Percentiles rank a stretch among this genome's conserved stretches.
Conservation (phyloP, 2,797 vertebrate species). For the Carapus acus region DNA sequence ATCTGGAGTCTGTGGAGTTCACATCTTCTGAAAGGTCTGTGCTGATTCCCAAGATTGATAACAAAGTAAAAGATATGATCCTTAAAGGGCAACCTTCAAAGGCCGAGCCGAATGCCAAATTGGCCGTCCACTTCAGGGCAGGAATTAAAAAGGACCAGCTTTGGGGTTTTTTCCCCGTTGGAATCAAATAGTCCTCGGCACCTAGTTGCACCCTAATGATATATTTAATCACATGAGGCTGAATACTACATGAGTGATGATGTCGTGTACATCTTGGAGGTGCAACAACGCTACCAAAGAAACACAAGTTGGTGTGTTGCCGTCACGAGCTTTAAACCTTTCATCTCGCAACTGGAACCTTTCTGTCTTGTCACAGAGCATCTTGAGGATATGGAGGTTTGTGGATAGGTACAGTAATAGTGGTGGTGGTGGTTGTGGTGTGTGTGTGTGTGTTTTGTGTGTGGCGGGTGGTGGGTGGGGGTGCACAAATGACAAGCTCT, state of each 20-base stretch:
- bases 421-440: no score
- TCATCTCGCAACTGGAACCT: neutral
- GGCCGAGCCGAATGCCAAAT: conserved; percentile 50
- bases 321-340: neutral
- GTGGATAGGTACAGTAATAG: no score
- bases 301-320: conserved; percentile 8
- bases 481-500: no score
- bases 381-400: no score
- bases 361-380: neutral
- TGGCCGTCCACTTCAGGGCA: conserved; percentile 46
- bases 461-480: no score
- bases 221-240: conserved; percentile 32
- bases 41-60: conserved; percentile 52
- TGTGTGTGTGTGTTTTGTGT: no score
- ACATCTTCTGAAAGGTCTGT: conserved; percentile 52
- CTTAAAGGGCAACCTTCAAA: conserved; percentile 69
- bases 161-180: conserved; percentile 32
- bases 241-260: conserved; percentile 24
- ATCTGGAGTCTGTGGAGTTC: conserved; percentile 46
- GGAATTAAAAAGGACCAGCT: conserved; percentile 36
- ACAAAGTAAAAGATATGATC: conserved; percentile 54
- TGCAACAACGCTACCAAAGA: conserved; percentile 12
- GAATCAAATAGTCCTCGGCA: conserved; percentile 5
- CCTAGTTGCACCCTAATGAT: conserved; percentile 11
- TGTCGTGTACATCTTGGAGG: conserved; percentile 12